Evolutionary conservation across 2,113 vertebrate species (phyloP).

Genomic region (Rhinolophus sinicus): DNA sequence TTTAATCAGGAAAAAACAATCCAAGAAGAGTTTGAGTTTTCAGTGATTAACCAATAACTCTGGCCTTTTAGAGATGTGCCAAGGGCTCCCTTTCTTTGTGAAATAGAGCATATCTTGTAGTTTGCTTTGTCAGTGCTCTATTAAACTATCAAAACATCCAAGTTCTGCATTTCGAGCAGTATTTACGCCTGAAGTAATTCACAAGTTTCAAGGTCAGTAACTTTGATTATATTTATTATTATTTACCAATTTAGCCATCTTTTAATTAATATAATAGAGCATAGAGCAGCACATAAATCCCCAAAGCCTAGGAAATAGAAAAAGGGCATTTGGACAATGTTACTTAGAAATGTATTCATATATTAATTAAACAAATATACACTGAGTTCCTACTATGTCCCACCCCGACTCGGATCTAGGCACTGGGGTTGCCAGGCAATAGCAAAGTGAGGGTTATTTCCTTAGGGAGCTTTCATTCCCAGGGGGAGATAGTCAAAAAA

Average conservation of each 20-base stretch:
- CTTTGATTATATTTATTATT: conserved; percentile 59
- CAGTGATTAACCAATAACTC: conserved; percentile 56
- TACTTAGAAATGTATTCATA: neutral
- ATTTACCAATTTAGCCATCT: neutral
- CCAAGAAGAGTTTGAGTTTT: neutral
- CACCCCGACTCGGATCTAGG: neutral
- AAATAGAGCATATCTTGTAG: conserved; percentile 68
- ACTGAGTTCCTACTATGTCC: neutral
- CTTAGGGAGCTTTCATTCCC: neutral
- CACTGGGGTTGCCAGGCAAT: neutral
- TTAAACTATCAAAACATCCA: conserved; percentile 62
- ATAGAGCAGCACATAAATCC: neutral
- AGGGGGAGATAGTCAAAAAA: neutral
- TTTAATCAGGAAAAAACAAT: neutral
- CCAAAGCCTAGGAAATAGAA: neutral
- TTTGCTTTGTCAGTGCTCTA: conserved; percentile 66
- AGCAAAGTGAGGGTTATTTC: neutral
- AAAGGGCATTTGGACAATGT: neutral
- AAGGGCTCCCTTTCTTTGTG: conserved; percentile 52
- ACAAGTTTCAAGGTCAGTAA: conserved; percentile 64
- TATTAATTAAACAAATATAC: neutral
- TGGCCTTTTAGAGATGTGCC: conserved; percentile 34
- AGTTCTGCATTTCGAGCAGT: conserved; percentile 53
- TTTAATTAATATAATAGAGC: neutral
- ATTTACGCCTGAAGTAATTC: conserved; percentile 67